Conservation (phyloP, 2,113 vertebrate species). For the Lathamus discolor region DNA sequence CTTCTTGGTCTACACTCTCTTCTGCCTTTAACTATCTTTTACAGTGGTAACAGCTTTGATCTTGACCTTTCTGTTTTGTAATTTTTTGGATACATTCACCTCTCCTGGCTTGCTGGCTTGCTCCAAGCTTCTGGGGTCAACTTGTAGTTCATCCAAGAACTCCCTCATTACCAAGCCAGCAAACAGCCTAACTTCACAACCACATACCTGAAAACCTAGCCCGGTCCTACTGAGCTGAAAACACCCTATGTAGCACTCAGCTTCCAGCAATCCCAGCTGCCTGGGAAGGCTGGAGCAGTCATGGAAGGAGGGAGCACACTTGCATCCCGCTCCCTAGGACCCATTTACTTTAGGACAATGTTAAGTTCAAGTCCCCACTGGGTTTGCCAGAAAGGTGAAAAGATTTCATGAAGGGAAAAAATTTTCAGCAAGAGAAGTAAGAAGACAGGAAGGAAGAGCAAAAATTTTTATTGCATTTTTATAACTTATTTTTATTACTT, state of each 20-base stretch:
- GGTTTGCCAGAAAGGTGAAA: not conserved
- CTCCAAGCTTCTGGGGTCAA: not conserved
- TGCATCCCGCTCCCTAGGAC: not conserved
- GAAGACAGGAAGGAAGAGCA: not conserved
- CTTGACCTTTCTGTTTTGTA: not conserved
- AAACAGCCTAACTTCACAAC: not conserved
- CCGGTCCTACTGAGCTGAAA: not conserved
- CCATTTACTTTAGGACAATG: not conserved
- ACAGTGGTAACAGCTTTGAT: not conserved
- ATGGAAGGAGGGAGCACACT: not conserved
- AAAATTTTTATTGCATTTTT: not conserved
- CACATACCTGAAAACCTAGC: not conserved
- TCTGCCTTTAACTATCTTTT: not conserved
- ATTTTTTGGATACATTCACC: not conserved
- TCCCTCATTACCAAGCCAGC: not conserved
- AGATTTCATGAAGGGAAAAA: not conserved
- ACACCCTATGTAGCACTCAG: not conserved
- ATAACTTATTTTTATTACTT: not conserved
- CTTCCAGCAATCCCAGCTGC: not conserved
- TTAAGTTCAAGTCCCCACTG: not conserved
- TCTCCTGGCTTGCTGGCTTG: not conserved
- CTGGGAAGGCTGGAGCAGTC: not conserved
- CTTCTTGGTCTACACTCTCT: not conserved
- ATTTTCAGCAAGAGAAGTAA: not conserved
- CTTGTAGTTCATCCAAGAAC: not conserved